Percentiles rank a stretch among this genome's conserved stretches.
phyloP scores from a whole-genome alignment of 2,113 vertebrate species.

The Lagenorhynchus albirostris region DNA sequence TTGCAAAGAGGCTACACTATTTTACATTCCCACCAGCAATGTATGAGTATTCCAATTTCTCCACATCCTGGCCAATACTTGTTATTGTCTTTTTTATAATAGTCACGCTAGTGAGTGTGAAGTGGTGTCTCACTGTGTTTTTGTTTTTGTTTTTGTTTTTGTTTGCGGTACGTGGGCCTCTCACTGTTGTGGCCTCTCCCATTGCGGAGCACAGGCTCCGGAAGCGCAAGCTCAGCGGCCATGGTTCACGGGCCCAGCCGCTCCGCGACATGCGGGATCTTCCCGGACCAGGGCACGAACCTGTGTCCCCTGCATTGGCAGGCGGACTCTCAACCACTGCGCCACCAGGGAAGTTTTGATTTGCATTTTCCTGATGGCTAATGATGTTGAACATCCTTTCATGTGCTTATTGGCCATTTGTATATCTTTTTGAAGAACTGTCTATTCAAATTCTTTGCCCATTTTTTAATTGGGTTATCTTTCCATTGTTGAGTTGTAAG shows the following conservation, averaged over 20 bases:
- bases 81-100: not conserved
- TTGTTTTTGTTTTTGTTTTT: not conserved
- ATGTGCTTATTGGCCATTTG: not conserved
- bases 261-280: too few species aligned
- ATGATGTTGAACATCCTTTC: not conserved
- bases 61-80: not conserved
- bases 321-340: too few species aligned
- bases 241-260: too few species aligned
- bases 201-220: too few species aligned
- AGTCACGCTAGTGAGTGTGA: not conserved
- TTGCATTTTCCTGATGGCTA: not conserved
- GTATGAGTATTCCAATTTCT: not conserved
- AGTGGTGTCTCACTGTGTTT: not conserved
- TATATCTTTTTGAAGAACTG: not conserved
- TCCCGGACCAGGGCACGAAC: too few species aligned
- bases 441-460: not conserved
- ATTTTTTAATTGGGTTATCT: not conserved
- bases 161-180: too few species aligned
- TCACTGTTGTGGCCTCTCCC: too few species aligned
- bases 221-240: too few species aligned
- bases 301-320: too few species aligned
- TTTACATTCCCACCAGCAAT: not conserved
- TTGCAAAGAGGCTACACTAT: not conserved
- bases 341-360: not conserved
- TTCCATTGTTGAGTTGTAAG: not conserved